Percentiles rank a stretch among this genome's conserved stretches.
Evolutionary conservation across 2,888 invertebrate species (phyloP).

Genomic region (Aphodius granarius): DNA sequence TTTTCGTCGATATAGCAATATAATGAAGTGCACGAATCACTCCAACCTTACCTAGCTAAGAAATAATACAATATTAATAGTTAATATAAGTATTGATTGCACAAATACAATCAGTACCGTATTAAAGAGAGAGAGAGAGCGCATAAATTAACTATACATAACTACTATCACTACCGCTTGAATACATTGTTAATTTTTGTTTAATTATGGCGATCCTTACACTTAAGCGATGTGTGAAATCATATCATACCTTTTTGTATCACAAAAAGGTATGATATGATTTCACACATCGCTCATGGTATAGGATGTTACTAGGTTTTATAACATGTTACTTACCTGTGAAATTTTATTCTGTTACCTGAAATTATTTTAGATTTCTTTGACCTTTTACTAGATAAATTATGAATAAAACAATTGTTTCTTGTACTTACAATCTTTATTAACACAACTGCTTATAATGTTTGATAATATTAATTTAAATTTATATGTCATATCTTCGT

Average conservation of each 20-base stretch:
- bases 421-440: background rate
- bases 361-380: no score
- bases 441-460: background rate
- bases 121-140: background rate
- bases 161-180: background rate
- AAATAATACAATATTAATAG: background rate
- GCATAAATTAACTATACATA: background rate
- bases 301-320: no score
- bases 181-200: background rate
- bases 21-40: background rate
- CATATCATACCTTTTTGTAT: no score
- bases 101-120: background rate
- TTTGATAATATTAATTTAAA: background rate
- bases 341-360: no score
- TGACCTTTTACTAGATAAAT: no score
- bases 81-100: background rate
- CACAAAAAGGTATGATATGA: no score
- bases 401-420: background rate
- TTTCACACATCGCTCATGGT: no score
- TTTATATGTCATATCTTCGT: background rate
- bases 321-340: no score
- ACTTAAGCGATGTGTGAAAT: no score
- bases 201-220: background rate
- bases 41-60: background rate
- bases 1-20: background rate